Evolutionary conservation across 2,113 vertebrate species (phyloP), one percentile per base, ranked within the genome.

Genomic region (Junco hyemalis): DNA sequence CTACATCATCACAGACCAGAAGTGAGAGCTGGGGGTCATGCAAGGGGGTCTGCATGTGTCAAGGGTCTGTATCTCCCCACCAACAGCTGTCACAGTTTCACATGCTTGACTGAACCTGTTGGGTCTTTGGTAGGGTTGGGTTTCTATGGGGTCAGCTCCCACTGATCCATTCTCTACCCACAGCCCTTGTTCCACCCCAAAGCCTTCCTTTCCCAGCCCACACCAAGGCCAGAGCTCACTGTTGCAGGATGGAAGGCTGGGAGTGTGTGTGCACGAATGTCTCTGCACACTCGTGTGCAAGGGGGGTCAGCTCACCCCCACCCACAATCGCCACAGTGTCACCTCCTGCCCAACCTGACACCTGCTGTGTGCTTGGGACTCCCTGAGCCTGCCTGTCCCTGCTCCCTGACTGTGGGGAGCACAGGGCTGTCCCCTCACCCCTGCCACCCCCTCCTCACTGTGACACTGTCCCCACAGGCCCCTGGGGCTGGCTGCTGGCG

Each of bases 1-100:
- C 91, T 99, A 99, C 98, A 99, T 99, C 24, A 74, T 99, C 93
- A 99, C 99, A 2, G 98, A 99, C 95, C 98, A 98, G 95, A 99
- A 99, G 99, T 99, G 94, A 98, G 98, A 83, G 45, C 35, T 5
- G 17, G 83, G 42, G 35, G 12, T 38, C 7, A 45, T 66, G 24
- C 4, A 5, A 42, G 57, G 56, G 38, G 22, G 6, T 61, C 29
- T 26, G 14, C 2, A 2, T 24, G 44, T 8, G 38, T 9, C 24
- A 7, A 48, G 44, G 50, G 76, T 81, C 36, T 69, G 20, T 54
- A 26, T 56, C 22, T 42, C 23, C 24, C 22, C 44, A 15, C 4
- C 6, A 13, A 24, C 4, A 8, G 21, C 47, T 82, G 63, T 77
- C 68, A 40, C 1, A 5, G 48, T 29, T 50, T 87, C 20, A 10